A percentile compares a stretch with the other conserved stretches of the same genome.
Evolutionary conservation across 2,113 vertebrate genomes (phyloP).

Genomic region (Mus pahari): DNA sequence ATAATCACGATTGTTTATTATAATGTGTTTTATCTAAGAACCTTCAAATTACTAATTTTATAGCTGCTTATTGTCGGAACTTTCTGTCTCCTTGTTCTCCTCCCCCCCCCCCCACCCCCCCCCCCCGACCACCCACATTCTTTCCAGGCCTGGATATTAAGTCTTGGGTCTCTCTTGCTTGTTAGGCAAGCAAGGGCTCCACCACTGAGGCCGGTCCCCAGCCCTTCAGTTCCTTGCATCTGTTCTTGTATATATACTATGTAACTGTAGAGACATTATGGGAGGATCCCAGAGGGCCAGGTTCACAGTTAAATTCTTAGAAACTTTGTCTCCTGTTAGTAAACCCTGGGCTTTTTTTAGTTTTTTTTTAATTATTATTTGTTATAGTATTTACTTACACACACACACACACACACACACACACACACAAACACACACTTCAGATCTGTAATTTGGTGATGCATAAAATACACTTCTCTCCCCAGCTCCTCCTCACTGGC

Average conservation of each 20-base stretch:
- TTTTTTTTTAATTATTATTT: not conserved
- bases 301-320: not conserved
- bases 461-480: not conserved
- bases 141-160: not conserved
- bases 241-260: not conserved
- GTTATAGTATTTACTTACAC: not conserved
- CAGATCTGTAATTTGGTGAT: not conserved
- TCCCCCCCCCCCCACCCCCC: accelerated
- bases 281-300: not conserved
- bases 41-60: not conserved
- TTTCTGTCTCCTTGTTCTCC: not conserved
- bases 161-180: not conserved
- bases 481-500: not conserved
- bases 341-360: not conserved
- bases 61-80: not conserved
- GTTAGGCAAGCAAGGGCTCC: not conserved
- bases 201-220: not conserved
- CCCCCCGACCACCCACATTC: not conserved
- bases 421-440: not conserved
- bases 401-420: not conserved
- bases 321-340: not conserved
- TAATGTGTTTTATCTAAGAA: not conserved
- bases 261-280: not conserved
- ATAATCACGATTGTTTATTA: not conserved
- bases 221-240: not conserved